phyloP scores from a whole-genome alignment of 1,140 invertebrate genomes.

The Ectropis grisescens region DNA sequence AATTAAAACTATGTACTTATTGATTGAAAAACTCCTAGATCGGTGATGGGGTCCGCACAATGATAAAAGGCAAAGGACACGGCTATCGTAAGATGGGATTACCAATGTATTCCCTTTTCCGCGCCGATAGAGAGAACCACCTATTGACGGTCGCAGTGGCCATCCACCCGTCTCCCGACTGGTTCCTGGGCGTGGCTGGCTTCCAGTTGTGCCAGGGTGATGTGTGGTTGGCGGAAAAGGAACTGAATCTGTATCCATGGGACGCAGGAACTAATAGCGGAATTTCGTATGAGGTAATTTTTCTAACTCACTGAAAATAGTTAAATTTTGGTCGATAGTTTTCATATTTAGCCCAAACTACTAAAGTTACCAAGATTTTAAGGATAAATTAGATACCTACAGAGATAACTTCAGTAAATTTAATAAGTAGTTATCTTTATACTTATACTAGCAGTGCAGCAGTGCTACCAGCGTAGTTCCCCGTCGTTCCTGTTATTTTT shows the following conservation, averaged over 20 bases:
- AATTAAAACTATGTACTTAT: too few species aligned
- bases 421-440: too few species aligned
- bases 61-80: constrained; percentile 57
- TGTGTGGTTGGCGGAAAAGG: constrained; percentile 41
- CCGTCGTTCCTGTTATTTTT: too few species aligned
- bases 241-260: constrained; percentile 48
- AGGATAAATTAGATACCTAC: too few species aligned
- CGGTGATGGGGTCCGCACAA: constrained; percentile 40
- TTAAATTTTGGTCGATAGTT: too few species aligned
- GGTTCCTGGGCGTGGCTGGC: constrained; percentile 49
- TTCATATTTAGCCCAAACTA: too few species aligned
- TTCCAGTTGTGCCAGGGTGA: constrained; percentile 49
- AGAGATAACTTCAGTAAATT: too few species aligned
- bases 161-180: constrained; percentile 48
- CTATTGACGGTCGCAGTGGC: constrained; percentile 35
- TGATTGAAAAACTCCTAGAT: too few species aligned
- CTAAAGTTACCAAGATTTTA: too few species aligned
- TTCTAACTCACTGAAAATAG: too few species aligned
- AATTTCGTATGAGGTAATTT: constrained; percentile 47
- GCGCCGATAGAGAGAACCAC: constrained; percentile 38
- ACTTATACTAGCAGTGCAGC: too few species aligned
- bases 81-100: constrained; percentile 43
- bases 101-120: constrained; percentile 43
- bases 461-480: too few species aligned
- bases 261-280: constrained; percentile 55